Evolutionary conservation across 2,113 vertebrate species (phyloP).

Genomic region (Calidris pugnax): DNA sequence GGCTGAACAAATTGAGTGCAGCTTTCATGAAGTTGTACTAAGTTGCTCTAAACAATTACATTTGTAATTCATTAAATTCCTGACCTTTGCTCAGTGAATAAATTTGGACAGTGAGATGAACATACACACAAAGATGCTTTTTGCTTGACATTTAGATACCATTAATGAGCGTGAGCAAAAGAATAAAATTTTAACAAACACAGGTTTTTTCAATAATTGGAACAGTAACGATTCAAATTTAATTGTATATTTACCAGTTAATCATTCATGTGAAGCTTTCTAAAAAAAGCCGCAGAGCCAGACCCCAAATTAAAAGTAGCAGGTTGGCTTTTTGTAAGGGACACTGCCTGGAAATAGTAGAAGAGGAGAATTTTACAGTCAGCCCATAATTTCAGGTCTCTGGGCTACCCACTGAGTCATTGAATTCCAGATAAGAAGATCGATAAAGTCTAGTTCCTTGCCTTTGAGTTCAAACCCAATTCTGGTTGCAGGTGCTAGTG

Average conservation of each 20-base stretch:
- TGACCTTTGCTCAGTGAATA: constrained; percentile 38
- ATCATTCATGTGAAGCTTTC: neutral
- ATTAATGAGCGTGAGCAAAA: neutral
- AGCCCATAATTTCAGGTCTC: neutral
- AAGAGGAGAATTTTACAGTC: neutral
- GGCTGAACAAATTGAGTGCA: constrained; percentile 13
- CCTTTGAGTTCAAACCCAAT: constrained; percentile 20
- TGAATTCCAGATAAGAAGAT: constrained; percentile 24
- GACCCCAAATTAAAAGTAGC: neutral
- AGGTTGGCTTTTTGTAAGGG: neutral
- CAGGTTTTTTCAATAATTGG: constrained; percentile 4
- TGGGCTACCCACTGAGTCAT: neutral
- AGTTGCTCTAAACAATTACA: constrained; percentile 15
- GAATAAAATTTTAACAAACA: neutral
- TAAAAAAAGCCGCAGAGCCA: neutral
- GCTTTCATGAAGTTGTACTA: neutral
- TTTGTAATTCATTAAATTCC: constrained; percentile 30
- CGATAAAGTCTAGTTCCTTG: constrained; percentile 4
- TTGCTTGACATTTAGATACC: constrained; percentile 36
- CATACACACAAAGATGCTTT: neutral
- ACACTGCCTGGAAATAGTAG: neutral
- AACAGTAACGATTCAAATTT: neutral
- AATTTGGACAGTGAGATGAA: constrained; percentile 16
- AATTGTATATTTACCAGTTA: constrained; percentile 13
- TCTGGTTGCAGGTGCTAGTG: neutral